These are phyloP conservation scores for Vollenhovia emeryi DNA, from an alignment of 1,140 invertebrate genomes.

Conservation along the genomic window DNA sequence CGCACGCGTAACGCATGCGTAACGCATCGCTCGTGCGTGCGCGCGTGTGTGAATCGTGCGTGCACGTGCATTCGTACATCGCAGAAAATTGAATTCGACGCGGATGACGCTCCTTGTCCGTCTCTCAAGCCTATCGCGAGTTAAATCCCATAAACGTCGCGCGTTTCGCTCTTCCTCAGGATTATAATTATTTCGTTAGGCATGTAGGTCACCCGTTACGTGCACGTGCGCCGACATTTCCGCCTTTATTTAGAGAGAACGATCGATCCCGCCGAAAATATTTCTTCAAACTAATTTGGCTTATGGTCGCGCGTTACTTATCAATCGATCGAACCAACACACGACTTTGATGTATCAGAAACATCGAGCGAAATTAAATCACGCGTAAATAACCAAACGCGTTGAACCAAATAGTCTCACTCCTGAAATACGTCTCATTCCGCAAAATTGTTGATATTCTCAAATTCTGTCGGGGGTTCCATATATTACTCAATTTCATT, in stretches of 20 bases:
- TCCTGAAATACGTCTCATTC: neutral
- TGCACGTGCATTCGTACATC: neutral
- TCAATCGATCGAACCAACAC: neutral
- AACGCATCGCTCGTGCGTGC: constrained; percentile 3
- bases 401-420: neutral
- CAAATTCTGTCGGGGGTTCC: neutral
- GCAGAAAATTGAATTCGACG: constrained; percentile 70
- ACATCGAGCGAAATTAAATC: neutral
- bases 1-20: constrained; percentile 53
- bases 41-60: neutral
- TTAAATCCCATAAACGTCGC: constrained; percentile 56
- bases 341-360: neutral
- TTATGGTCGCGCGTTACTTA: neutral
- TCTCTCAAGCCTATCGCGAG: neutral
- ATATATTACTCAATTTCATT: neutral
- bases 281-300: neutral
- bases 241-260: neutral
- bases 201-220: neutral
- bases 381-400: neutral
- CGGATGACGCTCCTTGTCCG: constrained; percentile 44
- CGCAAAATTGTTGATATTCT: neutral
- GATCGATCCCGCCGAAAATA: neutral
- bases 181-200: constrained; percentile 60
- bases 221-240: neutral
- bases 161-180: constrained; percentile 21